Base-by-base conservation (phyloP, 1,140 invertebrate species). In the Neodiprion pinetum region DNA sequence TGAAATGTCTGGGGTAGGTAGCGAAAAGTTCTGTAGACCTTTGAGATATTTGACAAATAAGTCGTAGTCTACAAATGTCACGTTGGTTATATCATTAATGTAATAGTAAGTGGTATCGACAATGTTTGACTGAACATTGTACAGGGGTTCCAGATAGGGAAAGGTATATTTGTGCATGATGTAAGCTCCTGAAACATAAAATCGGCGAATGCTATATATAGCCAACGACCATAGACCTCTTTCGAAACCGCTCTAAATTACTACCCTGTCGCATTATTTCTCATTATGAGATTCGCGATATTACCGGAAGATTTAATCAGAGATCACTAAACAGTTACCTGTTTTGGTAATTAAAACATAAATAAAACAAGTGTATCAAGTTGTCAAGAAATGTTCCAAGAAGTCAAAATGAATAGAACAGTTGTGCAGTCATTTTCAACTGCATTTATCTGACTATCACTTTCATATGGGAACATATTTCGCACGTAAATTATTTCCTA, bases 161-260 rank as follows among this genome's bases (percentile, higher is more conserved):
- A 84, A 83, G 81, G 82, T 83, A 81, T 88, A 76, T 74, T 82
- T 84, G 85, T 85, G 81, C 81, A 81, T 79, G 84, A 86, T 72
- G 83, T 86, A 86, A 84, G 83, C 78, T 80, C 86, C 88, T 89
- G 88, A 87, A 89, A 89, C 86, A 89, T 85, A 89, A 84, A 86
- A 79, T 85, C 81, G 74, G 86, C 74, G 76, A 81, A 81, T 61
- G n/a, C 53, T 61, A 61, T 61, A 61, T 61, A 5, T 14, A 61
- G 11, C 53, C n/a, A 61, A 14, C 3, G 7, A 61, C 4, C 8
- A 17, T 61, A 5, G 53, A 61, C n/a, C n/a, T 40, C 28, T 40
- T 40, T 40, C 5, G 5, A 40, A 40, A 1, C 28, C 28, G 28
- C 28, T 40, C 28, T 40, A 40, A 40, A 40, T 40, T 40, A 40